These are phyloP conservation scores for Hypanus sabinus DNA, from an alignment of 2,113 vertebrate species.

Conservation along the genomic window DNA sequence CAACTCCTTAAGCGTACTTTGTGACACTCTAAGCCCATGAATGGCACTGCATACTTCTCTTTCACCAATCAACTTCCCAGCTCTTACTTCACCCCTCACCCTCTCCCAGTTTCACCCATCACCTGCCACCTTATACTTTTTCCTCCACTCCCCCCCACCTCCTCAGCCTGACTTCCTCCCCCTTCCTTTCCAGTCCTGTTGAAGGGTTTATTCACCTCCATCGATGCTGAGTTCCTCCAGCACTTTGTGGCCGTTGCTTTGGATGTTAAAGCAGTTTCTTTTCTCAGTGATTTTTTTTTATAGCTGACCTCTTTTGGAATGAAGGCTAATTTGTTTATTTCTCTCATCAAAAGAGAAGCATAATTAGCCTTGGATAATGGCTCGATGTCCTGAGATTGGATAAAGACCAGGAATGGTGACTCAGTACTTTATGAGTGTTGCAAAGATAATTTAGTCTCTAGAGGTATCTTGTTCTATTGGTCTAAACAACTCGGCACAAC, in stretches of 20 bases:
- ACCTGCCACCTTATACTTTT: background rate
- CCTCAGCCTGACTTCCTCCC: background rate
- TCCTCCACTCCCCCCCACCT: background rate
- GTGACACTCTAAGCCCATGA: background rate
- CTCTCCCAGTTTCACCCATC: no score
- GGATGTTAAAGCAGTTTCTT: background rate
- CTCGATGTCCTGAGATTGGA: background rate
- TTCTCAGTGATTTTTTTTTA: background rate
- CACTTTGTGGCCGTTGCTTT: no score
- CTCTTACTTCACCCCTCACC: no score
- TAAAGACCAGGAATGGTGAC: constrained; percentile 13
- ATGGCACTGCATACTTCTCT: no score
- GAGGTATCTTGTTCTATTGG: background rate
- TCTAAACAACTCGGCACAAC: background rate
- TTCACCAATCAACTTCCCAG: no score
- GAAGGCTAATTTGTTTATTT: background rate
- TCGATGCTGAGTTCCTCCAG: no score
- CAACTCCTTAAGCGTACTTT: background rate
- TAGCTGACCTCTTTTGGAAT: background rate
- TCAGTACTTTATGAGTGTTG: background rate
- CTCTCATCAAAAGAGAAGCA: background rate
- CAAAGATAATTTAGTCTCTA: background rate
- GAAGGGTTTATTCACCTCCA: no score
- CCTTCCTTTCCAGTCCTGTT: no score
- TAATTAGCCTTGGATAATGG: background rate